Percentiles rank a stretch among this genome's conserved stretches.
Evolutionary conservation across 1,140 invertebrate species (phyloP).

Genomic region (Drosophila repleta): DNA sequence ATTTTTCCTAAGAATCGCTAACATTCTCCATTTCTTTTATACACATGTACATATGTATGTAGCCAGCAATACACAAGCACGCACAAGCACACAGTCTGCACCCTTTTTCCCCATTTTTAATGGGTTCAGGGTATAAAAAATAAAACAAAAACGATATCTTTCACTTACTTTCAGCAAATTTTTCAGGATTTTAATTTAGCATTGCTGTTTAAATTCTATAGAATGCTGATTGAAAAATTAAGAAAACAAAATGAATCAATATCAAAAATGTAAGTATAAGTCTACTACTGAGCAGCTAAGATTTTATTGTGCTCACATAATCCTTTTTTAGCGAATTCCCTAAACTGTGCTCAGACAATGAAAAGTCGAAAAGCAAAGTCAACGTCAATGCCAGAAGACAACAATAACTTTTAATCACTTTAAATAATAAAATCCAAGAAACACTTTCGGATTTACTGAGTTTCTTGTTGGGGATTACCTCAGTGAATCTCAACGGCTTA

Average conservation of each 20-base stretch:
- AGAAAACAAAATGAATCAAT: conserved; percentile 16
- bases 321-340: conserved; percentile 42
- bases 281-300: conserved; percentile 42
- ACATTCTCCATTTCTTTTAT: no score
- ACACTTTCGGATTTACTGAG: conserved; percentile 60
- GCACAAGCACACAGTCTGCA: no score
- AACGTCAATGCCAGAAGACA: conserved; percentile 22
- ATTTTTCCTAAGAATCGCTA: no score
- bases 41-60: no score
- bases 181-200: no score
- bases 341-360: conserved; percentile 39
- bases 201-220: no score
- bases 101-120: no score
- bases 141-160: no score
- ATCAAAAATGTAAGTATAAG: conserved; percentile 3
- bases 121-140: no score
- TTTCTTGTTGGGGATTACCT: conserved; percentile 61
- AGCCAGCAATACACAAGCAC: no score
- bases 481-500: conserved; percentile 56
- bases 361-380: conserved; percentile 44
- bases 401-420: conserved; percentile 69
- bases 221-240: not conserved
- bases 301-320: conserved; percentile 60
- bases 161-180: no score
- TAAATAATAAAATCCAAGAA: conserved; percentile 64